Conservation (phyloP, 2,113 vertebrate species). For the Urocynchramus pylzowi region DNA sequence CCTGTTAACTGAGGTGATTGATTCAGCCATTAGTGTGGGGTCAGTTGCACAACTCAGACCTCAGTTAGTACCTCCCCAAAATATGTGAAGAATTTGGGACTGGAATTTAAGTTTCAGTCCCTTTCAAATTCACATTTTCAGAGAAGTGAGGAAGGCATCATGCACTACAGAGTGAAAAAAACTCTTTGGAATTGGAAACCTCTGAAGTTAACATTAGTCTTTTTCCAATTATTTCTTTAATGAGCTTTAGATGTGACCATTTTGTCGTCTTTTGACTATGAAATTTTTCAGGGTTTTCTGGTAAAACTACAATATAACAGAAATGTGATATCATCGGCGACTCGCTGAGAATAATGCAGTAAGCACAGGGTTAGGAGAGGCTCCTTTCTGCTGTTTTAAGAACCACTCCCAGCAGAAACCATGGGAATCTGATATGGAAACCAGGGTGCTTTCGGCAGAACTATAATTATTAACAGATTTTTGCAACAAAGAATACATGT, state of each 20-base stretch:
- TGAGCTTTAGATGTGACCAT: neutral
- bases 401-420: neutral
- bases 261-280: neutral
- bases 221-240: neutral
- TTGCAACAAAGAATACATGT: neutral
- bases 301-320: neutral
- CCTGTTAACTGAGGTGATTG: neutral
- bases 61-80: neutral
- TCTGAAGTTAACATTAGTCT: neutral
- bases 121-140: neutral
- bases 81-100: neutral
- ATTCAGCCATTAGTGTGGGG: neutral
- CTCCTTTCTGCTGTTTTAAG: neutral
- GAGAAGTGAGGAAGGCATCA: neutral
- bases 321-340: accelerated
- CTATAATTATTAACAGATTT: neutral
- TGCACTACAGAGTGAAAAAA: neutral
- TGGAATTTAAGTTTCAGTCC: neutral
- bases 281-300: neutral
- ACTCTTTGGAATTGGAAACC: neutral
- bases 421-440: neutral
- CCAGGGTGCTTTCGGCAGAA: neutral
- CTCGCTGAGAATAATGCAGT: neutral
- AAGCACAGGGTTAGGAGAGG: neutral
- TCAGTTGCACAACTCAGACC: neutral